Base-by-base conservation (phyloP, 2,113 vertebrate genomes). In the Gobio gobio region DNA sequence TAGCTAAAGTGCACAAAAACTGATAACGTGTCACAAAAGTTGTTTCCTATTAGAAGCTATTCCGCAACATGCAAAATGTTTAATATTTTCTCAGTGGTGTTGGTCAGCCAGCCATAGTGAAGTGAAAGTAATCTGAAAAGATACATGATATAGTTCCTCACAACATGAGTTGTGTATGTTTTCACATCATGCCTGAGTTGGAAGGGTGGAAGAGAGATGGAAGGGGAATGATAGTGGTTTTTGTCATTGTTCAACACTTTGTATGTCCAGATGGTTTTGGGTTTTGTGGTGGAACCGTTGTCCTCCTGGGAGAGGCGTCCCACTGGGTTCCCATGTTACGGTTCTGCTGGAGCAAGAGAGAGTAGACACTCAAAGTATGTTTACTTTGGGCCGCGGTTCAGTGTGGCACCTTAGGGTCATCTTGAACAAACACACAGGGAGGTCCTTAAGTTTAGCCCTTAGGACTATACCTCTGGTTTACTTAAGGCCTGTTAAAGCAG, bases 371-470 rank as follows among this genome's bases (percentile, higher is more conserved):
- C 47, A 66, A 59, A 33, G 36, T 74, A 12, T 75, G n/a, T 84
- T 20, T 26, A 64, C 36, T 29, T 61, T 72, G 16, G 56, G 63
- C 40, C 63, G 12, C 4, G 8, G 33, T 74, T 81, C 36, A 75
- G 58, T 14, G 8, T 51, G 68, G 70, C 78, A 82, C 83, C 51
- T 63, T 13, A 47, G 76, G 78, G 86, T 77, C 58, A 70, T 40
- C 78, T 83, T 64, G 43, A 80, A 75, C 47, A 82, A 85, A 83
- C 86, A 85, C 26, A 83, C 43, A n/a, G 22, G 59, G 78, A 85
- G 86, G 73, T 82, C 83, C 56, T 54, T 29, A 61, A 73, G 83
- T 66, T 72, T 75, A 76, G 45, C 63, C 13, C 18, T 51, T 20
- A 20, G 82, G 82, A 56, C 47, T 5, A 6, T 40, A 61, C 18